phyloP scores from a whole-genome alignment of 2,113 vertebrate species.

The Centrocercus urophasianus region DNA sequence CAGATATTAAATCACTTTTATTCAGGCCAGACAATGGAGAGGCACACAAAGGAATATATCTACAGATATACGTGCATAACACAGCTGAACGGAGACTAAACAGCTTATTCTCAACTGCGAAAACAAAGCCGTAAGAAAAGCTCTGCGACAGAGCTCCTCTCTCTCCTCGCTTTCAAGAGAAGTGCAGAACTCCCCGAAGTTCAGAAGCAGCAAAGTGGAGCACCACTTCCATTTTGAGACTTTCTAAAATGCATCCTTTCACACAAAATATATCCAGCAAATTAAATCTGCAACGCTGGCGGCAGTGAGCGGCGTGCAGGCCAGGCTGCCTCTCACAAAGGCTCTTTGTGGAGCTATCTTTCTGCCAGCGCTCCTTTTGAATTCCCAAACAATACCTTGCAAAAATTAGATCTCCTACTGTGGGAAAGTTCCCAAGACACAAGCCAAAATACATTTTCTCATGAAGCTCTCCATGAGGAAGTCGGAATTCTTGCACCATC shows the following conservation, averaged over 20 bases:
- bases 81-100: constrained; percentile 19
- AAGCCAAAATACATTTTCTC: constrained; percentile 66
- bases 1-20: background rate
- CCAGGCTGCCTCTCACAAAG: constrained; percentile 67
- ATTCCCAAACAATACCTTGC: constrained; percentile 65
- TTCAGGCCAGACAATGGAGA: background rate
- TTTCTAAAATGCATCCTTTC: background rate
- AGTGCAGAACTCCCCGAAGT: background rate
- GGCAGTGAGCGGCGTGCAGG: background rate
- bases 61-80: background rate
- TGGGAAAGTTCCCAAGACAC: constrained; percentile 72
- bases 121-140: constrained; percentile 30
- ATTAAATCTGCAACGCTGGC: constrained; percentile 61
- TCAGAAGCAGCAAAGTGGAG: background rate
- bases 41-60: constrained; percentile 30
- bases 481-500: constrained; percentile 19
- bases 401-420: constrained; percentile 70
- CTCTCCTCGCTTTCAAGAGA: background rate
- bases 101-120: constrained; percentile 37
- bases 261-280: constrained; percentile 43
- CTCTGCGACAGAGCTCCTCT: background rate
- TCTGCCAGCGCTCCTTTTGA: constrained; percentile 65
- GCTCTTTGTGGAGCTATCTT: constrained; percentile 70
- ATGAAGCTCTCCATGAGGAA: constrained; percentile 43
- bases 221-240: background rate